Base-by-base conservation (phyloP, 2,113 vertebrate species). In the Monarcha castaneiventris region DNA sequence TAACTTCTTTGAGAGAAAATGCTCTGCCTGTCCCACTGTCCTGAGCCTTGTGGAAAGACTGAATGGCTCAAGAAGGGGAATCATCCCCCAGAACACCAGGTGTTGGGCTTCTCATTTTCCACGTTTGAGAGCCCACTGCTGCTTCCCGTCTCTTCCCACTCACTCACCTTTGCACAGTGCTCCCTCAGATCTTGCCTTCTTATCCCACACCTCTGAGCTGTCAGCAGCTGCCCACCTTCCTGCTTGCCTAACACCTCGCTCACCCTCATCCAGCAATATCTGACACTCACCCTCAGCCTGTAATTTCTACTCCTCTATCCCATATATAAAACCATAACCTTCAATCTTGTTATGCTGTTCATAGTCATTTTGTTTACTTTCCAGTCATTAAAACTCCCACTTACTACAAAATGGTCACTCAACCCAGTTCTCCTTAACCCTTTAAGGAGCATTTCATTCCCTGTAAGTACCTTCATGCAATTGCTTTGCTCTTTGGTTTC, bases 331-430 rank as follows among this genome's bases (percentile, higher is more conserved):
- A 90, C 72, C 68, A 77, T 92, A 89, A 93, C 91, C 95, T 95
- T 95, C 92, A 92, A 77, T 92, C 67, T 87, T 95, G 64, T 44
- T 90, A 77, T 4, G 3, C 32, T 91, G 46, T 68, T 92, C 79
- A 59, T 67, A 54, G 37, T 90, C 6, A 87, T 89, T 94, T 87
- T 78, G 74, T 92, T 81, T 92, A 91, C 89, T 73, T 94, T 89
- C 96, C 87, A 91, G 81, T 87, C 91, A 94, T 91, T 94, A 97
- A 58, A 94, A 91, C 84, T 84, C 89, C 95, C 61, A 94, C 91
- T 64, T 77, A 91, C 21, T 84, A 75, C 44, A 69, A 87, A 95
- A 94, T 6, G 26, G 84, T 46, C 69, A 69, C 54, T 68, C 46
- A 85, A 76, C 20, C 8, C 32, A 76, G 37, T 39, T 75, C 48